Evolutionary conservation across 23 tunicate genomes (phyloP).

Genomic region (Diplosoma virens): DNA sequence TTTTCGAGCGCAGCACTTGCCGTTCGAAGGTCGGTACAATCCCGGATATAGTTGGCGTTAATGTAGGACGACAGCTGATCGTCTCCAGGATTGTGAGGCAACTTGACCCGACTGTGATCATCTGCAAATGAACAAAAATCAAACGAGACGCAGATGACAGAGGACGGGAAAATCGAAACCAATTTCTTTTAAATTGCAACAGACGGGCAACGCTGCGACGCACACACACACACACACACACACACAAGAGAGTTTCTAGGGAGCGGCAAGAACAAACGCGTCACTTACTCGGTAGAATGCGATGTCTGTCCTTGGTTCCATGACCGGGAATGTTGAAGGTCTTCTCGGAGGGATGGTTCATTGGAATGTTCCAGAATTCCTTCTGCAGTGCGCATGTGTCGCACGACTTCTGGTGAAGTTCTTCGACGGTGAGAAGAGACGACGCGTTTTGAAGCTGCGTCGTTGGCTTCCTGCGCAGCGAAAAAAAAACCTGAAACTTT

Average conservation of each 20-base stretch:
- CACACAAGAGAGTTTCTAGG: too few species aligned
- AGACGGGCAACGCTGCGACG: too few species aligned
- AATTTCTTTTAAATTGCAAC: too few species aligned
- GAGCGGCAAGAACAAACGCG: too few species aligned
- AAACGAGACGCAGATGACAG: not conserved
- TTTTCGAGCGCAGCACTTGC: not conserved
- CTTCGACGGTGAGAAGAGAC: conserved; percentile 36
- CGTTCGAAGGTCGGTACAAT: conserved; percentile 19
- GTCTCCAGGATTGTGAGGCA: conserved; percentile 36
- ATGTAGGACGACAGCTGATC: conserved; percentile 81
- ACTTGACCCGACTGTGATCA: conserved; percentile 79
- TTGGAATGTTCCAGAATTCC: conserved; percentile 88
- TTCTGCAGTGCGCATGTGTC: conserved; percentile 66
- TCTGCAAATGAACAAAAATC: conserved; percentile 24
- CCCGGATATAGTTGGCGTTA: conserved; percentile 86
- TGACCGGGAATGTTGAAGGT: conserved; percentile 79
- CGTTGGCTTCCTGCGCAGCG: conserved; percentile 84
- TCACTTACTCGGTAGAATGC: conserved; percentile 83
- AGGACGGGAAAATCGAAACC: too few species aligned
- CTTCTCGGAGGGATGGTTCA: conserved; percentile 90
- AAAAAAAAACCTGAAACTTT: too few species aligned
- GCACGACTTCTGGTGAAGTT: conserved; percentile 63
- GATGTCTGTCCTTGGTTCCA: conserved; percentile 88
- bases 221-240: too few species aligned
- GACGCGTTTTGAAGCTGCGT: conserved; percentile 74